Evolutionary conservation across 2,797 vertebrate species (phyloP), one percentile per base, ranked within the genome.

Genomic region (Columba guinea): DNA sequence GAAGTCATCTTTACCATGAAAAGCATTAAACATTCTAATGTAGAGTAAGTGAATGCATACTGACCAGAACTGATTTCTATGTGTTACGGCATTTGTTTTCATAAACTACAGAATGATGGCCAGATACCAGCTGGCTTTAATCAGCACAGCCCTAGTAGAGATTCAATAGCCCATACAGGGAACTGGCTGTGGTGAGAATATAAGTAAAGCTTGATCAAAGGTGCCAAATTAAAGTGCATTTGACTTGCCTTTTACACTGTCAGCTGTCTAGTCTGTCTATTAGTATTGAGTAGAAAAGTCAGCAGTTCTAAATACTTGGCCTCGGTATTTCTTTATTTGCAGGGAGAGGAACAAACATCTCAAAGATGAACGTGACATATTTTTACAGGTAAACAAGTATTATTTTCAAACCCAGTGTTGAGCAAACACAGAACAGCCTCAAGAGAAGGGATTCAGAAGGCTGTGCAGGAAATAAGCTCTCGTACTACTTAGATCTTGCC

Each of bases 291-390:
- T 18, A 65, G 53, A 68, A 84, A 68, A 71, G 30, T 55, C 30
- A 80, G 55, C 78, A 73, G 24, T 71, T 87, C 48, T 53, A 79
- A 73, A 73, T 75, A 76, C 17, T 62, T 92, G 60, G 35, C 20
- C 34, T 89, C 49, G 56, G 21, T 87, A 9, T 59, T 90, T 75
- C 28, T 81, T 67, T 82, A 53, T 84, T 90, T 93, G 5, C 93
- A 99, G 99, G 96, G 99, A 99, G 98, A 99, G 98, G 96, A 99
- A 99, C 97, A 99, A 99, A 96, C 98, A 99, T 93, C 98, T 99
- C 93, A 98, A 97, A 89, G 99, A 99, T 95, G 99, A 99, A 89
- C 98, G 96, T 30, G 99, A 99, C 94, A 97, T 99, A 24, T 94
- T 94, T 94, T 97, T 98, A 92, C 98, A 99, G 98, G 99, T 99